These are phyloP conservation scores for Rhinichthys klamathensis DNA, from an alignment of 2,113 vertebrate genomes.

Conservation along the genomic window DNA sequence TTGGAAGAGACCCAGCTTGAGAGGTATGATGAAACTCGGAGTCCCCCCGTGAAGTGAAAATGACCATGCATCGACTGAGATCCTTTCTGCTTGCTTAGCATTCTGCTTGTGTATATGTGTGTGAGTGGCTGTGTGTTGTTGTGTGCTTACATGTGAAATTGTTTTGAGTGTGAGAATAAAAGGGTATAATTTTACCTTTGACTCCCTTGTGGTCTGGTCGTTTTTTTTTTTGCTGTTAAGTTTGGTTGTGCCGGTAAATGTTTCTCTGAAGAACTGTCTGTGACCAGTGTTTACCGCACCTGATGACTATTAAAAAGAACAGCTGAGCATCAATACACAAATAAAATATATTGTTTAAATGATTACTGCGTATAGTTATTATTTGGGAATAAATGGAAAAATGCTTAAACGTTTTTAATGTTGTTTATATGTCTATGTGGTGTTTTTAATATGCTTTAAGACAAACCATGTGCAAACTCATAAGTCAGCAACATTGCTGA, in stretches of 20 bases:
- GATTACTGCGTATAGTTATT: too few relatives aligned
- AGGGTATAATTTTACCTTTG: conserved; percentile 31
- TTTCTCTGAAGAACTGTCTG: not conserved
- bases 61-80: conserved; percentile 52
- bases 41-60: conserved; percentile 55
- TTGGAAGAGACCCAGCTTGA: conserved; percentile 61
- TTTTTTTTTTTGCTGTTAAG: not conserved
- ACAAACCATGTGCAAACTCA: too few relatives aligned
- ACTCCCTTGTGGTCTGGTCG: not conserved
- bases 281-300: too few relatives aligned
- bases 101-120: conserved; percentile 16
- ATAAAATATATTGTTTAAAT: too few relatives aligned
- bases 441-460: too few relatives aligned
- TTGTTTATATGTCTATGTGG: too few relatives aligned
- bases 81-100: conserved; percentile 45
- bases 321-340: too few relatives aligned
- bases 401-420: too few relatives aligned
- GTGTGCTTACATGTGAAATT: not conserved
- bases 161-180: conserved; percentile 2
- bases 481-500: too few relatives aligned
- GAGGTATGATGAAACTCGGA: conserved; percentile 60
- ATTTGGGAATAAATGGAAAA: too few relatives aligned
- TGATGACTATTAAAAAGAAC: too few relatives aligned
- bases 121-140: not conserved
- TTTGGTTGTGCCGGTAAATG: not conserved